Conservation (phyloP, 2,113 vertebrate genomes). For the Rafetus swinhoei region DNA sequence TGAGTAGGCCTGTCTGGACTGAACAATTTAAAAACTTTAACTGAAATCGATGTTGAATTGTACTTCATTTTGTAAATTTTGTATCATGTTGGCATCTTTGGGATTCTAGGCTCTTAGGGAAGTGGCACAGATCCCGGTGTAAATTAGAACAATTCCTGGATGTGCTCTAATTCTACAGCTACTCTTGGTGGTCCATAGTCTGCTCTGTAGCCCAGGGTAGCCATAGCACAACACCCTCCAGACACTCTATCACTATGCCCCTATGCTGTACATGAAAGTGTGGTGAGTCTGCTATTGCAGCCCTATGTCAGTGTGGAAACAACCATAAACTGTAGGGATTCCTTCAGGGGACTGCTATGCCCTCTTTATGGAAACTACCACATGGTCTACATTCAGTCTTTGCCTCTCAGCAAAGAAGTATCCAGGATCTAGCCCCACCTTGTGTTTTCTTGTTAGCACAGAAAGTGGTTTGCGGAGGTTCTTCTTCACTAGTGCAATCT, state of each 20-base stretch:
- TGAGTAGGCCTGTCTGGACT: not conserved
- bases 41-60: not conserved
- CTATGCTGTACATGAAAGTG: not conserved
- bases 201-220: not conserved
- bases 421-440: not conserved
- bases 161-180: not conserved
- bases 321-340: not conserved
- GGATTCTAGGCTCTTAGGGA: not conserved
- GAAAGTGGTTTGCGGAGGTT: fast-evolving
- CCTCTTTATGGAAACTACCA: not conserved
- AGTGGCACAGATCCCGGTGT: not conserved
- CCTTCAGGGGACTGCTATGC: not conserved
- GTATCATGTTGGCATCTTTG: not conserved
- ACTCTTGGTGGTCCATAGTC: not conserved
- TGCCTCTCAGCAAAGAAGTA: not conserved
- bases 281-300: not conserved
- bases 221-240: not conserved
- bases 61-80: not conserved
- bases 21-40: not conserved
- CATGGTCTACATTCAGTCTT: not conserved
- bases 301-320: not conserved
- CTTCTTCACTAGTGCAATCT: not conserved
- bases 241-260: not conserved
- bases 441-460: not conserved
- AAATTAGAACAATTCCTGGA: not conserved